Conservation (phyloP, 2,888 invertebrate species). For the Agrotis ipsilon region DNA sequence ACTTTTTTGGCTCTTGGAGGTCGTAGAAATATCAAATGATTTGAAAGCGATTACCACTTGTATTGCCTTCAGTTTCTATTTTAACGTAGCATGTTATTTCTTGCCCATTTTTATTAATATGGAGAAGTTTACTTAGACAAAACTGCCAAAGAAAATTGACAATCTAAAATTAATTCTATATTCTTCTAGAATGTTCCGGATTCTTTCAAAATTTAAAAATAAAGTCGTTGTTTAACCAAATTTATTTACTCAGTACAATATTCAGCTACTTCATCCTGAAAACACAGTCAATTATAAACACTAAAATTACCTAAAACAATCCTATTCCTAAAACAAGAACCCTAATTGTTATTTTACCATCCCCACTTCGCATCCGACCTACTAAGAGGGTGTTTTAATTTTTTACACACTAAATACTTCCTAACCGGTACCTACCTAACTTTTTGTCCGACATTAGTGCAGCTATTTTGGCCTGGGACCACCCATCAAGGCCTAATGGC, state of each 20-base stretch:
- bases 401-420: conserved; percentile 70
- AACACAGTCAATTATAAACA: not conserved
- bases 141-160: no score
- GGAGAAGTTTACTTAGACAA: no score
- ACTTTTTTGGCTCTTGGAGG: not conserved
- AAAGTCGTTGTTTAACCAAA: not conserved
- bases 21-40: no score
- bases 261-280: not conserved
- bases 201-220: no score
- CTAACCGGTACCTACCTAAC: conserved; percentile 75
- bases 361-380: conserved; percentile 25
- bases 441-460: conserved; percentile 81
- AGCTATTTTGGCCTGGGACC: conserved; percentile 81
- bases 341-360: conserved; percentile 57
- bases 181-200: no score
- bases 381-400: conserved; percentile 62
- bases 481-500: conserved; percentile 82
- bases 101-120: no score
- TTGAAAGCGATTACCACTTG: no score
- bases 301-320: conserved; percentile 34
- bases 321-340: conserved; percentile 5
- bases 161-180: no score
- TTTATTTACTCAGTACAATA: no score
- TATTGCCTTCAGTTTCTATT: no score
- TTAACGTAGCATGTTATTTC: no score